A percentile compares a stretch with the other conserved stretches of the same genome.
Evolutionary conservation across 2,797 vertebrate genomes (phyloP).

Genomic region (Lepidocolaptes lacrymiger): DNA sequence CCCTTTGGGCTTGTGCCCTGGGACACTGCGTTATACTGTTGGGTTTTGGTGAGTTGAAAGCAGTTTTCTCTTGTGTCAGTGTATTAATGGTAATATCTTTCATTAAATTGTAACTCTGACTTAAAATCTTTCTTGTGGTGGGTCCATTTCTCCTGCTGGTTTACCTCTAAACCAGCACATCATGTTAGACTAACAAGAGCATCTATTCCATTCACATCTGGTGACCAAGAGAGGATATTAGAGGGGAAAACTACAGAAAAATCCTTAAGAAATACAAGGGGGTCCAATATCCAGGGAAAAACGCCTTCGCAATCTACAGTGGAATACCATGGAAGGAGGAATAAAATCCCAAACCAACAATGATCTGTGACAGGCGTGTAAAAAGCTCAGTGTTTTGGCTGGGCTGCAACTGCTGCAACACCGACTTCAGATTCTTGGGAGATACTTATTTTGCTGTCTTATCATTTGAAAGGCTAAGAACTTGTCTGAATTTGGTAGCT

Average conservation of each 20-base stretch:
- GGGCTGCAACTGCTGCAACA: not conserved
- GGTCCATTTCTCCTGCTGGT: no score
- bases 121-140: no score
- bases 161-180: no score
- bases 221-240: not conserved
- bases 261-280: not conserved
- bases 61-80: no score
- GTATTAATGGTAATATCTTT: no score
- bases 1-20: no score
- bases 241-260: not conserved
- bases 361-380: not conserved
- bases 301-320: not conserved
- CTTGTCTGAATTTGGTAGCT: not conserved
- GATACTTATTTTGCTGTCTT: not conserved
- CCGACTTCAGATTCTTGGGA: not conserved
- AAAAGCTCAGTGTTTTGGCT: not conserved
- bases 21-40: no score
- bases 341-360: not conserved
- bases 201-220: not conserved
- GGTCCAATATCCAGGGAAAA: not conserved
- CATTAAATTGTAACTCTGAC: no score
- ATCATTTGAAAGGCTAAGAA: not conserved
- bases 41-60: no score
- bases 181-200: conserved; percentile 4
- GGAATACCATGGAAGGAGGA: not conserved